Conservation (phyloP, 53 echinoderm and acorn worm genomes). For the Luidia sarsii region DNA sequence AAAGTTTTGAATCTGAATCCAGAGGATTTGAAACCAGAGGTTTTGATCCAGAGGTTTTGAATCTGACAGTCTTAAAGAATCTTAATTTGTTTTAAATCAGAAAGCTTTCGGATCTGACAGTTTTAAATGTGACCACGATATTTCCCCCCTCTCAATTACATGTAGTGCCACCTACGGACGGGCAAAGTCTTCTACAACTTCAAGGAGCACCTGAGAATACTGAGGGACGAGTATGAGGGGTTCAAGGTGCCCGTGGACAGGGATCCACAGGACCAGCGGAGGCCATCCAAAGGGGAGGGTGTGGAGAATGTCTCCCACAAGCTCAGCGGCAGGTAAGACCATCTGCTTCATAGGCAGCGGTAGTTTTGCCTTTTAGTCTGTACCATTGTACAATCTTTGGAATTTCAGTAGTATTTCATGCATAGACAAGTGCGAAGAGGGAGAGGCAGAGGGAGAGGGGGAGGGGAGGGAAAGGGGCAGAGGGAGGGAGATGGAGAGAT, state of each 20-base stretch:
- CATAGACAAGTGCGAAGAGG: too few species aligned
- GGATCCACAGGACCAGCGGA: constrained; percentile 35
- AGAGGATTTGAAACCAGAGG: too few species aligned
- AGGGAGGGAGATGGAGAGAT: too few species aligned
- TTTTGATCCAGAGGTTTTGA: too few species aligned
- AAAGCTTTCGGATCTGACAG: too few species aligned
- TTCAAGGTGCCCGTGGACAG: constrained; percentile 76
- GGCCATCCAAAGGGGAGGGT: constrained; percentile 72
- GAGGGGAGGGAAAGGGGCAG: not conserved
- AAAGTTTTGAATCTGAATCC: too few species aligned
- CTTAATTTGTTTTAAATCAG: too few species aligned
- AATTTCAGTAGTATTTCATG: too few species aligned
- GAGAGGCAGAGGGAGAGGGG: not conserved
- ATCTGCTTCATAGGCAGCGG: not conserved
- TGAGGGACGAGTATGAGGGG: constrained; percentile 58
- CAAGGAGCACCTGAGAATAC: constrained; percentile 46
- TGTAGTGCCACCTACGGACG: constrained; percentile 71
- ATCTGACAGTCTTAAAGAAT: too few species aligned
- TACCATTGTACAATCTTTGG: too few species aligned
- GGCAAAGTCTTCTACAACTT: constrained; percentile 83
- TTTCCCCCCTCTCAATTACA: too few species aligned
- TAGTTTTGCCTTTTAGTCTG: not conserved
- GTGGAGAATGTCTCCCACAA: constrained; percentile 35
- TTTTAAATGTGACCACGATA: too few species aligned
- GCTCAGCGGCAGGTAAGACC: constrained; percentile 10